A percentile compares a stretch with the other conserved stretches of the same genome.
phyloP scores from a whole-genome alignment of 2,888 invertebrate species.

The Aleiodes leptofemur region DNA sequence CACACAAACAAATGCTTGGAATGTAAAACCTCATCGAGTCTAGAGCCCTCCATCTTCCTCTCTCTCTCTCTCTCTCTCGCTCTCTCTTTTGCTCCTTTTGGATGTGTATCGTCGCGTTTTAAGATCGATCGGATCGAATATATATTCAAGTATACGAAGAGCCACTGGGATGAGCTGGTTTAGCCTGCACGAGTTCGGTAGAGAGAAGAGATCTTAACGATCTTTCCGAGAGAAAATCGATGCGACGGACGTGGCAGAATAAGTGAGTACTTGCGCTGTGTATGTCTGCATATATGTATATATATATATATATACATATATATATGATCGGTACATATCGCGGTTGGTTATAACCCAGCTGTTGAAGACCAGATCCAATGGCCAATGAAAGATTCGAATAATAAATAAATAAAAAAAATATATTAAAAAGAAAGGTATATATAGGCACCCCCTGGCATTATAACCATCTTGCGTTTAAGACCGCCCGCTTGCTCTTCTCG shows the following conservation, averaged over 20 bases:
- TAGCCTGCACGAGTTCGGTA: neutral
- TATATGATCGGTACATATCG: neutral
- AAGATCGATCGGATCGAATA: slow-evolving; percentile 41
- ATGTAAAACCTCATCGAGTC: slow-evolving; percentile 24
- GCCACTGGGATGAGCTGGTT: slow-evolving; percentile 40
- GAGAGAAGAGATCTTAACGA: slow-evolving; percentile 45
- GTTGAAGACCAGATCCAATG: slow-evolving; percentile 46
- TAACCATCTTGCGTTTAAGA: slow-evolving; percentile 41
- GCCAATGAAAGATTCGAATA: slow-evolving; percentile 27
- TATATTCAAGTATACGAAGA: slow-evolving; percentile 17
- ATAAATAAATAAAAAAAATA: slow-evolving; percentile 26
- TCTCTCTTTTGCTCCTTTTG: neutral
- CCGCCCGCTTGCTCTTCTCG: slow-evolving; percentile 56
- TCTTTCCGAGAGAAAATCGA: slow-evolving; percentile 55
- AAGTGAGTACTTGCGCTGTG: slow-evolving; percentile 21
- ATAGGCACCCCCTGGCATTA: slow-evolving; percentile 49
- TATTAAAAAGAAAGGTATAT: slow-evolving; percentile 12
- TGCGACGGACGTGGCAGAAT: slow-evolving; percentile 49
- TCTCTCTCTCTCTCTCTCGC: slow-evolving; percentile 33
- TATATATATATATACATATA: neutral
- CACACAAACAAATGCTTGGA: slow-evolving; percentile 23
- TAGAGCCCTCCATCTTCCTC: neutral
- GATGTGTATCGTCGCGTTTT: slow-evolving; percentile 28
- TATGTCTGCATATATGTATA: too few species aligned
- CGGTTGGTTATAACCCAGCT: slow-evolving; percentile 41